Conservation (phyloP, 1,140 invertebrate genomes). For the Aphelenchoides besseyi region DNA sequence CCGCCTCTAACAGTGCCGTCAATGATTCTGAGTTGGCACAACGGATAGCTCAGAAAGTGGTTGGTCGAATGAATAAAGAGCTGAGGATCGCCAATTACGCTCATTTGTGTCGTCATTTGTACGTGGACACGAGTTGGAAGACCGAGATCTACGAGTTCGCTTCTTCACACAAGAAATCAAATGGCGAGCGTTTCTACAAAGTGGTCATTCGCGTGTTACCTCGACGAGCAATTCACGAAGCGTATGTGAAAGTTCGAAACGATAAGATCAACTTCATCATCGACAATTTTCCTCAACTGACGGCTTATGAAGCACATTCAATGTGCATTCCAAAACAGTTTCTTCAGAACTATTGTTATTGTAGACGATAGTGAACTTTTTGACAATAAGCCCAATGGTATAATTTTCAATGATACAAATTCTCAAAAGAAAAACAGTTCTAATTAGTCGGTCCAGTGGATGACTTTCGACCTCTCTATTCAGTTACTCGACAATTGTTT, state of each 20-base stretch:
- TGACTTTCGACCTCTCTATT: too few relatives aligned
- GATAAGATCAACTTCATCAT: neutral
- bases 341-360: neutral
- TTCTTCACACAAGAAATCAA: neutral
- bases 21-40: neutral
- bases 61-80: neutral
- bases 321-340: neutral
- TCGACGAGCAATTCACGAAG: neutral
- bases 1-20: neutral
- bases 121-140: neutral
- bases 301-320: neutral
- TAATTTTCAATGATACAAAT: too few relatives aligned
- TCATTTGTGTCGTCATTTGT: neutral
- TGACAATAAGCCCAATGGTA: too few relatives aligned
- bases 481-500: too few relatives aligned
- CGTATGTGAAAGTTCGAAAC: neutral
- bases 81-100: neutral
- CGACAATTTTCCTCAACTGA: neutral
- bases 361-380: neutral
- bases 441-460: too few relatives aligned
- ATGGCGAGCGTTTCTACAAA: neutral
- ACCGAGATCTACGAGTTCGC: neutral
- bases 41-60: neutral
- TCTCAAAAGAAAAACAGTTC: too few relatives aligned
- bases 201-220: neutral